Percentiles rank a stretch among this genome's conserved stretches.
Conservation (phyloP, 2,888 invertebrate genomes). For the Serripes groenlandicus region DNA sequence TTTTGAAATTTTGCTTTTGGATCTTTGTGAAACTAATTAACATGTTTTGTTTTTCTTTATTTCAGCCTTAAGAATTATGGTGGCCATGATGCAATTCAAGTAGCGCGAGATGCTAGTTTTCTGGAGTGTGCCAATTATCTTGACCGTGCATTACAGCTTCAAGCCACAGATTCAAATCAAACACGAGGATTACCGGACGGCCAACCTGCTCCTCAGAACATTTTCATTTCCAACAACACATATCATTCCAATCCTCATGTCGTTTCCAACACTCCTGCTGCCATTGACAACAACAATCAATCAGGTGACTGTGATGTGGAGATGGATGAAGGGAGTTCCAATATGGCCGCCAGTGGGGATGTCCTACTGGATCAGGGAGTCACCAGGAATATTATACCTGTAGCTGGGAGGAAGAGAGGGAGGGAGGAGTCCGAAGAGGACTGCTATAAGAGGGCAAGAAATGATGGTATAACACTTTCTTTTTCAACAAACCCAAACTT, state of each 20-base stretch:
- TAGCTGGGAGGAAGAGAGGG: constrained; percentile 77
- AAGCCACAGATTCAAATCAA: constrained; percentile 45
- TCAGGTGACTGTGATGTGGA: constrained; percentile 68
- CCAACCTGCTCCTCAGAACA: constrained; percentile 23
- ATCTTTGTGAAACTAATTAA: too few species aligned
- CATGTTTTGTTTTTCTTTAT: too few species aligned
- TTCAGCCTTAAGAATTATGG: constrained; percentile 80
- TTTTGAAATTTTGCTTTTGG: too few species aligned
- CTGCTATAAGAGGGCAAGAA: constrained; percentile 66
- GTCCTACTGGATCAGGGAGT: constrained; percentile 43
- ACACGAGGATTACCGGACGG: constrained; percentile 46
- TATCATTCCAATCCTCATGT: constrained; percentile 64
- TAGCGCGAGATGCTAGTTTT: constrained; percentile 76
- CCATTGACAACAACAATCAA: constrained; percentile 53
- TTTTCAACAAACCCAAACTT: too few species aligned
- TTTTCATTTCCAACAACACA: constrained; percentile 59
- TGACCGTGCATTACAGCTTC: constrained; percentile 70
- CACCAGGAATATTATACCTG: constrained; percentile 53
- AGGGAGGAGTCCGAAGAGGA: constrained; percentile 75
- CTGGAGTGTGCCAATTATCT: constrained; percentile 78
- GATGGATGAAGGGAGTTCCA: constrained; percentile 46
- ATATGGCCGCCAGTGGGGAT: constrained; percentile 42
- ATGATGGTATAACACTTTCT: constrained; percentile 64
- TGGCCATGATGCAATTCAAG: constrained; percentile 75
- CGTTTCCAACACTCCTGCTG: constrained; percentile 27